Evolutionary conservation across 2,113 vertebrate genomes (phyloP).

Genomic region (Hippolais icterina): DNA sequence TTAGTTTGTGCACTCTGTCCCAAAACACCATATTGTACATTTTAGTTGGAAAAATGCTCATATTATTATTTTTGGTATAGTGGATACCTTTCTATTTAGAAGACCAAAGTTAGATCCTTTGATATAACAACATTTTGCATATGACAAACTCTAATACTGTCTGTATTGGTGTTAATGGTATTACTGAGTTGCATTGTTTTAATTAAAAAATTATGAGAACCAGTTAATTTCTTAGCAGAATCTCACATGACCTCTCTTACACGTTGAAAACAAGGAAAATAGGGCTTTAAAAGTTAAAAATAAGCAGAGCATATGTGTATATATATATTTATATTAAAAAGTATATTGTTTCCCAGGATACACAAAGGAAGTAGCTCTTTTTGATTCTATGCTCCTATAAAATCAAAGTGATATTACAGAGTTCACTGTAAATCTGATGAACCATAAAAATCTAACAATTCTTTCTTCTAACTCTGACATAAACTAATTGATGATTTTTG

Average conservation of each 20-base stretch:
- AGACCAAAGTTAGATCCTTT: neutral
- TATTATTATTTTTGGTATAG: neutral
- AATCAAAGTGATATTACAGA: neutral
- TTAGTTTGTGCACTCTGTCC: neutral
- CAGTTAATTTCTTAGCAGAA: neutral
- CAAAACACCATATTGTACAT: neutral
- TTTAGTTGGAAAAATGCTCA: neutral
- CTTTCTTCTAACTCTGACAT: neutral
- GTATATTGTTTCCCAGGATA: neutral
- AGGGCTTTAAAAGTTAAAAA: neutral
- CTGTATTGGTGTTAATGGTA: neutral
- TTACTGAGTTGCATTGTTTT: neutral
- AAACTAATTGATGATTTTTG: neutral
- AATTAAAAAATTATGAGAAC: neutral
- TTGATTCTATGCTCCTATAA: neutral
- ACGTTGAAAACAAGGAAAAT: neutral
- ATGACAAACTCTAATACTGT: neutral
- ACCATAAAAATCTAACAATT: neutral
- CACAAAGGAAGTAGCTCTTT: neutral
- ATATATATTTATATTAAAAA: neutral
- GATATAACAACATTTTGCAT: neutral
- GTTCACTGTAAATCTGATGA: neutral
- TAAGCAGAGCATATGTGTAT: neutral
- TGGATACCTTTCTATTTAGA: neutral
- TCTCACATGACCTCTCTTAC: neutral